Evolutionary conservation across 2,113 vertebrate genomes (phyloP), one percentile per base, ranked within the genome.

Genomic region (Aspidoscelis tigris): DNA sequence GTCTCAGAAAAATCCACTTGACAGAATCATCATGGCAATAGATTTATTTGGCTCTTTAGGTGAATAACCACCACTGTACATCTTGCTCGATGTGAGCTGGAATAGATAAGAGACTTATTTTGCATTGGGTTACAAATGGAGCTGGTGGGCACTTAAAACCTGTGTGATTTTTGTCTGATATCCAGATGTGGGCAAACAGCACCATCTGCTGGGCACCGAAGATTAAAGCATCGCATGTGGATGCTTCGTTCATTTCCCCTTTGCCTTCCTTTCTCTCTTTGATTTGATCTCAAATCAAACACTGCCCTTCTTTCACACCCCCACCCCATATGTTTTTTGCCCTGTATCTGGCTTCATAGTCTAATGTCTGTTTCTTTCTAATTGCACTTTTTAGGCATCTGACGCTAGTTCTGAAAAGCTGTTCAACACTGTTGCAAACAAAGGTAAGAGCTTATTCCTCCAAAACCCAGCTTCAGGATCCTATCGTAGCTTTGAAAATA

Each of bases 381-480:
- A 91, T 89, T 97, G 76, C 96, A 86, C 96, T 97, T 73, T 76
- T 81, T 94, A 99, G 98, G 97, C 97, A 81, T 99, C 98, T 50
- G 97, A 99, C 97, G 98, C 97, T 94, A 96, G 95, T 95, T 99
- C 98, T 77, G 98, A 99, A 92, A 98, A 97, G 94, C 96, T 99
- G 91, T 99, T 99, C 97, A 98, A 97, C 96, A 96, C 97, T 82
- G 96, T 97, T 92, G 93, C 97, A 96, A 96, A 96, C 96, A 99
- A 99, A 99, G 98, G 98, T 99, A 98, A 93, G 95, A 24, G 44
- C 85, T 73, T 70, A 72, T 89, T 71, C 76, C 47, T 77, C 86
- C 16, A 70, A 86, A 81, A 14, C 73, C 5, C 82, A 14, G 86
- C 81, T 66, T 26, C 83, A 70, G 7, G 4, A 1, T 3, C 33